Evolutionary conservation across 2,888 invertebrate genomes (phyloP), one percentile per base, ranked within the genome.

Genomic region (Branchellion lobata): DNA sequence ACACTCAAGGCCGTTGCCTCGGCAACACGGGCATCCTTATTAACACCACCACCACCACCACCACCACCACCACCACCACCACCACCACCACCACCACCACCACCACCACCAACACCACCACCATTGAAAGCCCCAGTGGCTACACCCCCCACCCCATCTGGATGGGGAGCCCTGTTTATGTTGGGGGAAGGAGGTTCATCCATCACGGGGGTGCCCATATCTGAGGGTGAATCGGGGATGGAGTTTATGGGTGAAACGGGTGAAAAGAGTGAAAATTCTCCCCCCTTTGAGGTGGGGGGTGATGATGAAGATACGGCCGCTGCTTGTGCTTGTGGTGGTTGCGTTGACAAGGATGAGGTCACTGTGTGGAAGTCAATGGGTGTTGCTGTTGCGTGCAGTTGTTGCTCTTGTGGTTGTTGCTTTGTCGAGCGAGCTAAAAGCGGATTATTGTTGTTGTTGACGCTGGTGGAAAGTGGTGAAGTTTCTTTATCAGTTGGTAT

Each of bases 231-330:
- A 65, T 77, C 53, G 1, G 77, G 77, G 24, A 77, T 53, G 21
- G 77, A 77, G 57, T 77, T 77, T 18, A 36, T 65, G 18, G 77
- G 77, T 1, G 77, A 77, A 8, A 77, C 77, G 0, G 77, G 77
- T 51, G 77, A 77, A 36, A 77, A 77, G 0, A 77, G 65, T 5
- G 65, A 57, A n/a, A 33, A 65, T 8, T 77, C 65, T 0, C 27
- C 14, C 14, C 1, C 14, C 29, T 51, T 24, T 29, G 1, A 0
- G 27, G 1, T 14, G 1, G 27, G 53, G 2, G 65, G 33, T 27
- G 51, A 1, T 33, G n/a, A 47, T 47, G 31, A 33, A 3, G n/a
- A 69, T 31, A 65, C n/a, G n/a, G 24, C 24, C 29, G 24, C 8
- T 65, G 11, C 65, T 65, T n/a, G n/a, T n/a, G n/a, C n/a, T 40